Conservation (phyloP, 2,797 vertebrate genomes). For the Nyctalus aviator region DNA sequence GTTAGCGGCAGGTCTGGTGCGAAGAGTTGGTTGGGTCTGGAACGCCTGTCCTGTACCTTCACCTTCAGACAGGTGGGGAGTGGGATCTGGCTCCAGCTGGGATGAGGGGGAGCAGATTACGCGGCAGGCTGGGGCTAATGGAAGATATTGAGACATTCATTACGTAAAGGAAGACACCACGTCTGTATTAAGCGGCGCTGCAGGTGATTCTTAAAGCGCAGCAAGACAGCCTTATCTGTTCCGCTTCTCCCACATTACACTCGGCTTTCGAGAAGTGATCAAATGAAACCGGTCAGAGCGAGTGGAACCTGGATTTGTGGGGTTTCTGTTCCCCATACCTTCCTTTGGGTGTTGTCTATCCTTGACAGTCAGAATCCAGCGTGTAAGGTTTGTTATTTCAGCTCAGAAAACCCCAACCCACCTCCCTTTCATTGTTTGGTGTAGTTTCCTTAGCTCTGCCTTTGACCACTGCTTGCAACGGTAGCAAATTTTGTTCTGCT, state of each 20-base stretch:
- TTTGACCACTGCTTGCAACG: conserved; percentile 51
- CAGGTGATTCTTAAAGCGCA: background rate
- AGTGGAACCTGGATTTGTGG: background rate
- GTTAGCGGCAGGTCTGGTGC: background rate
- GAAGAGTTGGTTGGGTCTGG: background rate
- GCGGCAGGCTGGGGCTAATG: background rate
- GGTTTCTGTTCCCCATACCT: background rate
- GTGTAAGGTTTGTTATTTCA: background rate
- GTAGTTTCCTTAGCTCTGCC: conserved; percentile 42
- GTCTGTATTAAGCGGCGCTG: background rate
- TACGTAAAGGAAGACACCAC: background rate
- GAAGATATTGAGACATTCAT: background rate
- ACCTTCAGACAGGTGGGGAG: background rate
- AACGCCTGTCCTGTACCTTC: background rate
- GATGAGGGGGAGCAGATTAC: background rate
- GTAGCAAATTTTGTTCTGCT: conserved; percentile 72
- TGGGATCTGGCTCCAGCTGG: background rate
- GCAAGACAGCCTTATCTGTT: background rate
- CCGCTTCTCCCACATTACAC: background rate
- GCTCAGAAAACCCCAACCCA: background rate
- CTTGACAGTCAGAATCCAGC: conserved; percentile 4
- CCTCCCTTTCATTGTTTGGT: background rate
- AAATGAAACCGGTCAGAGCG: background rate
- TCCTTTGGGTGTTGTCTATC: background rate
- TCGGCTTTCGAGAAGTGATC: background rate